Percentiles rank a stretch among this genome's conserved stretches.
Conservation (phyloP, 2,888 invertebrate species). For the Andrena bucephala region DNA sequence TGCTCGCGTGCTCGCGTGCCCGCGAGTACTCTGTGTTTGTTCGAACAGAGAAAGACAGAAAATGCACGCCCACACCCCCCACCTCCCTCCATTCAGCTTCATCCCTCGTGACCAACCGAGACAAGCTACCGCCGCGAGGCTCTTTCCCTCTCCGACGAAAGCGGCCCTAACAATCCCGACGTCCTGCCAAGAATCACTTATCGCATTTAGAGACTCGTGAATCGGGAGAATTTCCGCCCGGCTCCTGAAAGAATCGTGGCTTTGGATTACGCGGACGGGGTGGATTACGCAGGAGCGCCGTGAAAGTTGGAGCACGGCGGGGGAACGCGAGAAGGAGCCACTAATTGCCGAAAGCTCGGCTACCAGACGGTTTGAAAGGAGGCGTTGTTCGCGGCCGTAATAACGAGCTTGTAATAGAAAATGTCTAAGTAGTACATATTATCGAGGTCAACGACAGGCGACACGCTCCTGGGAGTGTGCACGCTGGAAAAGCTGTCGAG, state of each 20-base stretch:
- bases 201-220: slow-evolving; percentile 68
- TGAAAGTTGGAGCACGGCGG: slow-evolving; percentile 14
- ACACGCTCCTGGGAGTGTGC: neutral
- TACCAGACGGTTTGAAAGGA: slow-evolving; percentile 56
- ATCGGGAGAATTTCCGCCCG: slow-evolving; percentile 41
- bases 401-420: slow-evolving; percentile 57
- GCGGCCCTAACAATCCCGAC: slow-evolving; percentile 65
- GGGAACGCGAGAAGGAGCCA: slow-evolving; percentile 37
- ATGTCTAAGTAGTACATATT: slow-evolving; percentile 32
- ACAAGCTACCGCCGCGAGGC: slow-evolving; percentile 50
- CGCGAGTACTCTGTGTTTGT: neutral
- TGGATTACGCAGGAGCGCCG: slow-evolving; percentile 14
- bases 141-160: slow-evolving; percentile 47
- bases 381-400: slow-evolving; percentile 46
- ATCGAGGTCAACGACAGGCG: slow-evolving; percentile 41
- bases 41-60: neutral
- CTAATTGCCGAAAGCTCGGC: slow-evolving; percentile 68
- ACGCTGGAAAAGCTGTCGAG: neutral
- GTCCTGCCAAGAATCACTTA: slow-evolving; percentile 77
- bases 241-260: slow-evolving; percentile 39
- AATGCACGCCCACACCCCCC: neutral
- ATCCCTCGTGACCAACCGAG: slow-evolving; percentile 7
- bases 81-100: neutral
- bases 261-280: neutral
- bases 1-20: neutral